phyloP scores from a whole-genome alignment of 2,888 invertebrate genomes.

The Notodonta dromedarius region DNA sequence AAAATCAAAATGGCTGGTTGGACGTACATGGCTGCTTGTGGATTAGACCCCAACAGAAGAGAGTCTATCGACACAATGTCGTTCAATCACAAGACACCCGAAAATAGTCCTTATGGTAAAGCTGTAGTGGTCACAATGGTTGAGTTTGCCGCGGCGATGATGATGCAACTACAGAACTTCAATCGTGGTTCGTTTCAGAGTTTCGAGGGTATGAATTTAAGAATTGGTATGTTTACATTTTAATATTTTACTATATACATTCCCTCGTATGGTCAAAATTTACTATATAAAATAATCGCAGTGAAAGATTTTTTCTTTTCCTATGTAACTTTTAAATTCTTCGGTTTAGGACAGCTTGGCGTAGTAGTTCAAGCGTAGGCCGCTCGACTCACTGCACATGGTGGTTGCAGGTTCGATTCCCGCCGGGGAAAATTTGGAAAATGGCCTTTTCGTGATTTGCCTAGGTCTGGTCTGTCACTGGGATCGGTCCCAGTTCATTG shows the following conservation, averaged over 20 bases:
- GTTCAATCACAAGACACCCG: slow-evolving; percentile 39
- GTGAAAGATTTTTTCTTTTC: too few species aligned
- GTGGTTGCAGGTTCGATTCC: too few species aligned
- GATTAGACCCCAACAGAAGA: slow-evolving; percentile 90
- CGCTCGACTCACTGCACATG: too few species aligned
- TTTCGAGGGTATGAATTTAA: slow-evolving; percentile 86
- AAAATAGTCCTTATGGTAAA: slow-evolving; percentile 67
- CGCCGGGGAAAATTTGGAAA: too few species aligned
- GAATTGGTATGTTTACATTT: slow-evolving; percentile 86
- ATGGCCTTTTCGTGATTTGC: too few species aligned
- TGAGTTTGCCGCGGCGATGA: slow-evolving; percentile 80
- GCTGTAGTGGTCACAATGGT: slow-evolving; percentile 78
- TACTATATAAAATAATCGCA: too few species aligned
- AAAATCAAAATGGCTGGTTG: slow-evolving; percentile 98
- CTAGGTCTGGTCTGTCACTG: too few species aligned
- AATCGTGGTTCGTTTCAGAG: slow-evolving; percentile 85
- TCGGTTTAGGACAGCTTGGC: too few species aligned
- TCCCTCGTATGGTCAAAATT: too few species aligned
- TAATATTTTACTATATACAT: not conserved
- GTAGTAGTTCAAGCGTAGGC: too few species aligned
- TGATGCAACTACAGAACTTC: slow-evolving; percentile 80
- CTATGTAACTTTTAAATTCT: not conserved
- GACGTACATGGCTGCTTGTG: slow-evolving; percentile 99
- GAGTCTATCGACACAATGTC: slow-evolving; percentile 80
- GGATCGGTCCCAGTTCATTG: too few species aligned